Evolutionary conservation across 2,113 vertebrate species (phyloP).

Genomic region (Tachycineta bicolor): DNA sequence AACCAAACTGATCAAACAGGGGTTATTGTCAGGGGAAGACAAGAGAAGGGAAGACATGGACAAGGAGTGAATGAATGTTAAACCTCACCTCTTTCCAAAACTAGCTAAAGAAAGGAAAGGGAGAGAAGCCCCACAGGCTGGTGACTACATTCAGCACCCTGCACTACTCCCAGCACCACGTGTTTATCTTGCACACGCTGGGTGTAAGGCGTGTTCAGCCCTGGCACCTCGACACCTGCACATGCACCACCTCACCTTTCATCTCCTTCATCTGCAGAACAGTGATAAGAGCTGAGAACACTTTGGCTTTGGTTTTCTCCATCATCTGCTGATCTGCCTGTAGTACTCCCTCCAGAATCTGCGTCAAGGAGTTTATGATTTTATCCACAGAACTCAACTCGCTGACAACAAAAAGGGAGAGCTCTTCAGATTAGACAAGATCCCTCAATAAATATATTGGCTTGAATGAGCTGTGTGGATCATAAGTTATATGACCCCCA

Average conservation of each 20-base stretch:
- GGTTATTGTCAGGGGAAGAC: background rate
- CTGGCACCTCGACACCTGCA: background rate
- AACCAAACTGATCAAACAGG: background rate
- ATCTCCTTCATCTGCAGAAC: constrained; percentile 92
- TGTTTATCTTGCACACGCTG: background rate
- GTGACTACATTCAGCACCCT: background rate
- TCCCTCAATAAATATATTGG: background rate
- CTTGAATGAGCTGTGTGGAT: background rate
- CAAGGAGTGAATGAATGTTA: background rate
- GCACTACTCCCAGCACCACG: background rate
- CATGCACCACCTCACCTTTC: constrained; percentile 77
- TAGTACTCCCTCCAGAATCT: constrained; percentile 91
- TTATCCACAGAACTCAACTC: constrained; percentile 87
- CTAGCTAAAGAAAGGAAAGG: background rate
- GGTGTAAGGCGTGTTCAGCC: background rate
- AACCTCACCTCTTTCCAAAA: background rate
- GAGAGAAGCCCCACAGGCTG: background rate
- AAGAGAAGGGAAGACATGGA: background rate
- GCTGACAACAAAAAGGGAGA: constrained; percentile 69
- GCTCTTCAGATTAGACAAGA: constrained; percentile 45
- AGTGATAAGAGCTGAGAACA: constrained; percentile 92
- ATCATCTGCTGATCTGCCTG: constrained; percentile 92
- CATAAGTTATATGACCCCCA: background rate
- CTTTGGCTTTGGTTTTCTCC: constrained; percentile 94
- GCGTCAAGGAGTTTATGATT: constrained; percentile 86